Percentiles rank a stretch among this genome's conserved stretches.
phyloP scores from a whole-genome alignment of 2,113 vertebrate species.

The Sakesphorus luctuosus region DNA sequence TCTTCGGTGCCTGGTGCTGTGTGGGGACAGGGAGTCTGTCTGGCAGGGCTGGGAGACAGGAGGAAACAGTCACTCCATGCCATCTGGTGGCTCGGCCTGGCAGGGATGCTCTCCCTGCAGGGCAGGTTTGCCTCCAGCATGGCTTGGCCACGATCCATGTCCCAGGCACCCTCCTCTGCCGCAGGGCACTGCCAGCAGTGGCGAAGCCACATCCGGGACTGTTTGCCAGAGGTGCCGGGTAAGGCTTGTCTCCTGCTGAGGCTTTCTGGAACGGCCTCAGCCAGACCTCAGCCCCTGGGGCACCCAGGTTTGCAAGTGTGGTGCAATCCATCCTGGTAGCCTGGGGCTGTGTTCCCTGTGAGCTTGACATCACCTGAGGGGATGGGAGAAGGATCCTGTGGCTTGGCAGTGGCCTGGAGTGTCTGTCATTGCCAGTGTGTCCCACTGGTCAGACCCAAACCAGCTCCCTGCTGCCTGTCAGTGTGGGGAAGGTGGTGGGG shows the following conservation, averaged over 20 bases:
- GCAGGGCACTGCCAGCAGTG: background rate
- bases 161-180: background rate
- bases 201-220: fast-evolving
- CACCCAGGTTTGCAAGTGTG: background rate
- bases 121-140: background rate
- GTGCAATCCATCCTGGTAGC: background rate
- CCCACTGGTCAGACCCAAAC: background rate
- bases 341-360: background rate
- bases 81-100: background rate
- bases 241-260: background rate
- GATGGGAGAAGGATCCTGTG: background rate
- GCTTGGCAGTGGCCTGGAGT: background rate
- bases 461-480: background rate
- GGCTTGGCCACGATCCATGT: background rate
- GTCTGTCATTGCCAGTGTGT: fast-evolving
- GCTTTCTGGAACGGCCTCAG: background rate
- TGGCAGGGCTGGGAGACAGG: background rate
- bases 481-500: background rate
- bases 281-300: background rate
- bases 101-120: background rate
- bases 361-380: background rate
- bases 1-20: background rate
- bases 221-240: background rate
- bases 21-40: background rate
- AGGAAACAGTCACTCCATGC: background rate